Evolutionary conservation across 2,797 vertebrate genomes (phyloP).

Genomic region (Hypotaenidia philippensis): DNA sequence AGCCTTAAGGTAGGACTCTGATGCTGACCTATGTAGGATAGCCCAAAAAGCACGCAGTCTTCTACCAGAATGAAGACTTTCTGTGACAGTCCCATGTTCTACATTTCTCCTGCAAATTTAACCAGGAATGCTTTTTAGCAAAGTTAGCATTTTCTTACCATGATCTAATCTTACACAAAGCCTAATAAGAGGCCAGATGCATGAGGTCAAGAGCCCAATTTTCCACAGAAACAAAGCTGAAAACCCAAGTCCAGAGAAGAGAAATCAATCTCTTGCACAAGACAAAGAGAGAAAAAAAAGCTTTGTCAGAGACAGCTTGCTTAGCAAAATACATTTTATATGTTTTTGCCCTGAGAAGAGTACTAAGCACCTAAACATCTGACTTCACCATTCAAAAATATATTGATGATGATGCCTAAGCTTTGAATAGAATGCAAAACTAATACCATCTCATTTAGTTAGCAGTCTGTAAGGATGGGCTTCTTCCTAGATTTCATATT

Average conservation of each 20-base stretch:
- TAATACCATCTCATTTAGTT: neutral
- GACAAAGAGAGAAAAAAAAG: neutral
- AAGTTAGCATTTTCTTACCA: neutral
- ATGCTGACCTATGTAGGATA: neutral
- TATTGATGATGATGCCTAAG: neutral
- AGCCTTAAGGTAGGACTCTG: neutral
- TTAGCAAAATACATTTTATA: slow-evolving; percentile 1
- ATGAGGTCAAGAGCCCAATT: neutral
- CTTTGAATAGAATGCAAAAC: neutral
- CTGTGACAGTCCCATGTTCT: neutral
- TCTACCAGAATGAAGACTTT: neutral
- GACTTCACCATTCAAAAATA: neutral
- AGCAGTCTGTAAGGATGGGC: neutral
- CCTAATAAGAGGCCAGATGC: neutral
- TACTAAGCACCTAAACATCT: neutral
- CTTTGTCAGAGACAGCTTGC: neutral
- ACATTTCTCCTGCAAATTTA: neutral
- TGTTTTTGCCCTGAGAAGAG: neutral
- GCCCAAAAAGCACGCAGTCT: neutral
- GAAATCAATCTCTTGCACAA: slow-evolving; percentile 5
- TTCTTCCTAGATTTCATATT: slow-evolving; percentile 32
- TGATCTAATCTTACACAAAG: neutral
- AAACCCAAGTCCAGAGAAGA: neutral
- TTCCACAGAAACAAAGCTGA: neutral
- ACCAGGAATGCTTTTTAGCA: neutral